A percentile compares a stretch with the other conserved stretches of the same genome.
phyloP scores from a whole-genome alignment of 2,888 invertebrate genomes.

The Teleogryllus oceanicus region DNA sequence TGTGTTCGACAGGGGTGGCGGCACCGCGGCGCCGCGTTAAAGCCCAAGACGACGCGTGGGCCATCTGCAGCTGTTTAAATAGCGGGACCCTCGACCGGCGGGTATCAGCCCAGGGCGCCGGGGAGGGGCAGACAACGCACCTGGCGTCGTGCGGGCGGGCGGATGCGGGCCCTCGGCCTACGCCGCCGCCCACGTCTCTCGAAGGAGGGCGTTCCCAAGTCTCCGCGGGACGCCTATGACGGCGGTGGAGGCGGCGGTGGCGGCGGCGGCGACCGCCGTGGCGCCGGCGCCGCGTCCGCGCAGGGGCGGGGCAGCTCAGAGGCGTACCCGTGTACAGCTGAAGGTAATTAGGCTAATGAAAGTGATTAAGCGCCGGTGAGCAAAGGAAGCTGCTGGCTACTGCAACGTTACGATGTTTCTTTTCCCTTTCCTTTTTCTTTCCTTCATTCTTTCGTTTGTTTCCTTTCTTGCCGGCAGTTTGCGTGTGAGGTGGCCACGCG shows the following conservation, averaged over 20 bases:
- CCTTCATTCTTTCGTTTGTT: conserved; percentile 19
- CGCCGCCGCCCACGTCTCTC: not conserved
- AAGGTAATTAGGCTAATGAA: conserved; percentile 34
- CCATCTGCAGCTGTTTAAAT: conserved; percentile 2
- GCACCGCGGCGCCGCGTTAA: not conserved
- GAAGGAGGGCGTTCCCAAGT: conserved; percentile 9
- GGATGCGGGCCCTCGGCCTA: conserved; percentile 12
- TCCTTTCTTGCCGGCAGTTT: conserved; percentile 6
- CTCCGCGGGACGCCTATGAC: not conserved
- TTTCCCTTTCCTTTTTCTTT: conserved; percentile 24
- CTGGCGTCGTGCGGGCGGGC: not conserved
- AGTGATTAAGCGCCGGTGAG: conserved; percentile 30
- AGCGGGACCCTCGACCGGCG: not conserved
- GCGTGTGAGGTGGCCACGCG: not conserved
- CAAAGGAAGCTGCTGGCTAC: not conserved
- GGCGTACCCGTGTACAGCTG: not conserved
- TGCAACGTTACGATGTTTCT: conserved; percentile 22
- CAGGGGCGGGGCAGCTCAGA: not conserved
- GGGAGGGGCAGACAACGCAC: not conserved
- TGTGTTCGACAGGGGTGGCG: not conserved
- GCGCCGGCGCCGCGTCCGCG: not conserved
- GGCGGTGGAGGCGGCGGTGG: not conserved
- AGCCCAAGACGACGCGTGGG: not conserved
- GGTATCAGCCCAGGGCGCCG: not conserved
- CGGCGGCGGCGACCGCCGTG: not conserved